These are phyloP conservation scores for Apaloderma vittatum DNA, from an alignment of 2,113 vertebrate genomes.

Conservation along the genomic window DNA sequence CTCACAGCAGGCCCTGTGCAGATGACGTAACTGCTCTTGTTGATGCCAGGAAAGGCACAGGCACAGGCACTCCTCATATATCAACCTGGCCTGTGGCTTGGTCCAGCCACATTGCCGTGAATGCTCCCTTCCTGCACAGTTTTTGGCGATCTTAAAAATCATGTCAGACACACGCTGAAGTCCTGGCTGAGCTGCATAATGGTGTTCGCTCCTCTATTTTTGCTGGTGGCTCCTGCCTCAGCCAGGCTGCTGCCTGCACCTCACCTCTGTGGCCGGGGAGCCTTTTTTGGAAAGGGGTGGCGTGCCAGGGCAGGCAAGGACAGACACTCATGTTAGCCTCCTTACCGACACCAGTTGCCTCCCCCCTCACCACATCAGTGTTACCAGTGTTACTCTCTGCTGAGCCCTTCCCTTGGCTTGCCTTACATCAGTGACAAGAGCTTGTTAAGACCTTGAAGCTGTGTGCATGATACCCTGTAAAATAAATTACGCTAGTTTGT, in stretches of 20 bases:
- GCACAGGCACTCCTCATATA: background rate
- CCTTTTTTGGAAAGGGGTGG: background rate
- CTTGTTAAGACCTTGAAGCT: background rate
- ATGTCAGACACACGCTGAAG: background rate
- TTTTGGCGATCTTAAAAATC: background rate
- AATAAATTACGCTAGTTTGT: background rate
- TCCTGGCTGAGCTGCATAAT: background rate
- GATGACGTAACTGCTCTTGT: background rate
- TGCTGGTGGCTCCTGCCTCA: background rate
- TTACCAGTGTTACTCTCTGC: background rate
- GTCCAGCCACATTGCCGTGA: background rate
- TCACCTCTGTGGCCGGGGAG: background rate
- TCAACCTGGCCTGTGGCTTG: background rate
- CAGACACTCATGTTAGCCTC: too few relatives aligned
- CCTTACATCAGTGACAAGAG: background rate
- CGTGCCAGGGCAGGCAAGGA: background rate
- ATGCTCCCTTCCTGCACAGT: background rate
- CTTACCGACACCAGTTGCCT: background rate
- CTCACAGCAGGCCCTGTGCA: background rate
- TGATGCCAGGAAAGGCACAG: background rate
- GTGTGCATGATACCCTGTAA: background rate
- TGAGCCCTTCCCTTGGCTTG: background rate
- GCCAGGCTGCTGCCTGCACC: background rate
- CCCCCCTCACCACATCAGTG: accelerated
- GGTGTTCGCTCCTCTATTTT: background rate